Percentiles rank a stretch among this genome's conserved stretches.
Evolutionary conservation across 2,888 invertebrate genomes (phyloP).

Genomic region (Ommatoiulus sabulosus): DNA sequence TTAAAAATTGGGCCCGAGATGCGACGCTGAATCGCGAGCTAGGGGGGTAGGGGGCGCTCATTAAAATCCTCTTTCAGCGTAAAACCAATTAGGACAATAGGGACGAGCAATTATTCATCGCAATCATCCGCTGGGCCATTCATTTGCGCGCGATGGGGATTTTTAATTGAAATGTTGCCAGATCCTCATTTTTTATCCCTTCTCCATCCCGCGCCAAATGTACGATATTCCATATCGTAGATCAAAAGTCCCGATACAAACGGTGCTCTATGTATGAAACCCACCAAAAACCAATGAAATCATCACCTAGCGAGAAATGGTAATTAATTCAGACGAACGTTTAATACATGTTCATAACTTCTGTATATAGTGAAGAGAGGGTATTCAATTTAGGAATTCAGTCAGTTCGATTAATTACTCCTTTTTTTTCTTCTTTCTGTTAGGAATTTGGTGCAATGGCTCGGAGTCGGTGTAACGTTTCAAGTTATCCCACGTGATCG

Average conservation of each 20-base stretch:
- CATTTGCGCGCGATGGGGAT: not conserved
- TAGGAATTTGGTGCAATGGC: not conserved
- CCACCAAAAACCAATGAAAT: not conserved
- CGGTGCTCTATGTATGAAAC: not conserved
- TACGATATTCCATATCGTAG: not conserved
- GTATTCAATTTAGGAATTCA: not conserved
- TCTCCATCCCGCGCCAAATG: not conserved
- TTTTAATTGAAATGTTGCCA: constrained; percentile 45
- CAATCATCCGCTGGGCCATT: constrained; percentile 33
- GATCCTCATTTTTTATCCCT: constrained; percentile 2
- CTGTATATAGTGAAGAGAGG: not conserved
- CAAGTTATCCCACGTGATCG: not conserved
- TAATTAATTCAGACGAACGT: not conserved
- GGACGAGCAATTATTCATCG: constrained; percentile 34
- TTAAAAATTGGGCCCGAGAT: not conserved
- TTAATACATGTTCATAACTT: not conserved
- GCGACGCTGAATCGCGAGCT: not conserved
- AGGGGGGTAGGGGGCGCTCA: constrained; percentile 29
- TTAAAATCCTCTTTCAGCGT: constrained; percentile 27
- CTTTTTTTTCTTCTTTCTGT: not conserved
- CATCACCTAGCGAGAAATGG: not conserved
- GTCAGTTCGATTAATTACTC: not conserved
- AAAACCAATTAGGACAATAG: constrained; percentile 39
- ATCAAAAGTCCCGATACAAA: constrained; percentile 2
- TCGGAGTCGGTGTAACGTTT: not conserved